Evolutionary conservation across 2,888 invertebrate species (phyloP), one percentile per base, ranked within the genome.

Genomic region (Yponomeuta cagnagella): DNA sequence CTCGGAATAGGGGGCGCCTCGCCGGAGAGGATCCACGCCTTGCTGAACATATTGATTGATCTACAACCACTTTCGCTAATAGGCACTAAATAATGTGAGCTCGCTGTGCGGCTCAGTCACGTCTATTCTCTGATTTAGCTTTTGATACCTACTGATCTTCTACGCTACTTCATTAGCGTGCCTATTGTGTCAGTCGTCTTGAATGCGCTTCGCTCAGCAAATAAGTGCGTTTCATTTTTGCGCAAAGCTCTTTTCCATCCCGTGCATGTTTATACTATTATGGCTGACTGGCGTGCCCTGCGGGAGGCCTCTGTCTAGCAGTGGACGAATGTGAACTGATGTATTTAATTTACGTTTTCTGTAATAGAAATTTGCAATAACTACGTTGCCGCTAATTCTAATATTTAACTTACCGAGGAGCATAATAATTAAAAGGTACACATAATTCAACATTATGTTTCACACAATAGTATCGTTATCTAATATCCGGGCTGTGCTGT

Each of bases 41-140:
- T 65, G 81, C 80, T 83, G 76, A 83, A 86, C 76, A 83, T 89
- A 90, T 90, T 84, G 90, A 90, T 89, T 84, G 82, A 80, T 77
- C 78, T 81, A 80, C 83, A 82, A 84, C 23, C 52, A 68, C 68
- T 68, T 52, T 23, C 52, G 68, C 68, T 68, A 68, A 68, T 68
- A 31, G 48, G 67, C 67, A 37, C 43, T 43, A 15, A 67, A 37
- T 67, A 2, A 37, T 64, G 10, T 6, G 30, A 23, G 10, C 52
- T 58, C 52, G 52, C 43, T 43, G 8, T 64, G 64, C 64, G 64
- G 52, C 64, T 64, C 30, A 64, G 64, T 30, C 64, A 64, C 64
- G 64, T 31, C 6, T 31, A 3, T 33, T 33, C 3, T 33, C 33
- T 33, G 66, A 33, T 66, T 31, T 66, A 37, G 30, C 30, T 31